These are phyloP conservation scores for Heloderma charlesbogerti DNA, from an alignment of 2,113 vertebrate species.

Conservation along the genomic window DNA sequence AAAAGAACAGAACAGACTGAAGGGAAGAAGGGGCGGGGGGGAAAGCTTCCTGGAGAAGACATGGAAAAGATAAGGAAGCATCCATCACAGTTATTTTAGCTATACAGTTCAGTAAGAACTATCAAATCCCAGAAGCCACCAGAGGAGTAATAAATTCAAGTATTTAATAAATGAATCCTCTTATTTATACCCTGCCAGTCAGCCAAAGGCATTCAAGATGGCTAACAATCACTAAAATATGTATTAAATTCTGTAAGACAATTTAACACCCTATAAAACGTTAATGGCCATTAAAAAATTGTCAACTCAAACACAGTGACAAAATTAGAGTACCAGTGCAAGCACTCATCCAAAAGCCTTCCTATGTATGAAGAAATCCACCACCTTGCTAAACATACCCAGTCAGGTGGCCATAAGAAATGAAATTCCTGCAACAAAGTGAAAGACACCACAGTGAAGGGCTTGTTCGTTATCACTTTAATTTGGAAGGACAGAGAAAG, in stretches of 20 bases:
- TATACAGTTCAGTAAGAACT: not conserved
- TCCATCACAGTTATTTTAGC: not conserved
- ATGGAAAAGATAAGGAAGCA: not conserved
- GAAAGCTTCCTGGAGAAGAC: not conserved
- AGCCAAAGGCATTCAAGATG: not conserved
- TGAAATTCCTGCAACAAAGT: not conserved
- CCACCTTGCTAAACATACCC: not conserved
- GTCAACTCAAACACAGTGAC: not conserved
- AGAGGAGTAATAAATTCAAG: not conserved
- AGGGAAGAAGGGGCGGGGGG: not conserved
- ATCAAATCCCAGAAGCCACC: not conserved
- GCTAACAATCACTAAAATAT: not conserved
- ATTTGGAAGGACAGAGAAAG: not conserved
- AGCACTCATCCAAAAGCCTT: too few species aligned
- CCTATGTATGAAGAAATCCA: not conserved
- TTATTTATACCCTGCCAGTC: not conserved
- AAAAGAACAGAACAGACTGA: not conserved
- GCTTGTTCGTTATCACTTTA: not conserved
- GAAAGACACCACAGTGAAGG: not conserved
- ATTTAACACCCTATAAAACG: not conserved
- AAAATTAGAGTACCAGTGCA: not conserved
- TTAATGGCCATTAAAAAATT: not conserved
- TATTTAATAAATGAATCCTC: not conserved
- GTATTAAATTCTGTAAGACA: not conserved
- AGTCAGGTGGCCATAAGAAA: not conserved